These are phyloP conservation scores for Mechanitis messenoides DNA, from an alignment of 2,888 invertebrate genomes.

Conservation along the genomic window DNA sequence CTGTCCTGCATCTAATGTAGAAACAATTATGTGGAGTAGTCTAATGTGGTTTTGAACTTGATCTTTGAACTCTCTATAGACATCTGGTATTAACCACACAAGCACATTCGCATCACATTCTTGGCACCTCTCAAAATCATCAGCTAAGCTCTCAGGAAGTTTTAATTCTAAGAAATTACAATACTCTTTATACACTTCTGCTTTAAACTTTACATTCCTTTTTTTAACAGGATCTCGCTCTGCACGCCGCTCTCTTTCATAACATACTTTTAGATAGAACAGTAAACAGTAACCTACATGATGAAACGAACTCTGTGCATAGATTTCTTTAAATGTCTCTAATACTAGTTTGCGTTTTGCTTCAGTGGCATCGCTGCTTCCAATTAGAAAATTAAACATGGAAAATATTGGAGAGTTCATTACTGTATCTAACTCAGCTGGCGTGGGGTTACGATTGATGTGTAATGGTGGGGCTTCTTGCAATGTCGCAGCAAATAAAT, in stretches of 20 bases:
- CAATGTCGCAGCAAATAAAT: conserved; percentile 63
- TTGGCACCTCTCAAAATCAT: conserved; percentile 92
- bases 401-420: conserved; percentile 90
- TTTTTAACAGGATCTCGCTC: conserved; percentile 72
- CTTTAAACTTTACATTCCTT: conserved; percentile 83
- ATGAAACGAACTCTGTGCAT: conserved; percentile 79
- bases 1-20: conserved; percentile 92
- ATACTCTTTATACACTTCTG: conserved; percentile 91
- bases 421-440: conserved; percentile 79
- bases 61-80: conserved; percentile 92
- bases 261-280: conserved; percentile 89
- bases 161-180: conserved; percentile 88
- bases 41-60: conserved; percentile 92
- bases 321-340: conserved; percentile 88
- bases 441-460: conserved; percentile 68
- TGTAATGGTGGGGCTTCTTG: conserved; percentile 72
- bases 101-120: conserved; percentile 92
- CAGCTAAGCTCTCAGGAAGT: conserved; percentile 82
- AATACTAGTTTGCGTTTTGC: conserved; percentile 87
- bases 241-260: conserved; percentile 73
- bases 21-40: conserved; percentile 91
- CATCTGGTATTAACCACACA: conserved; percentile 94
- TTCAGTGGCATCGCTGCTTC: conserved; percentile 79
- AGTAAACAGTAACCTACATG: conserved; percentile 90
- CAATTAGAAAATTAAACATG: conserved; percentile 88